Evolutionary conservation across 2,888 invertebrate species (phyloP).

Genomic region (Teinopalpus imperialis): DNA sequence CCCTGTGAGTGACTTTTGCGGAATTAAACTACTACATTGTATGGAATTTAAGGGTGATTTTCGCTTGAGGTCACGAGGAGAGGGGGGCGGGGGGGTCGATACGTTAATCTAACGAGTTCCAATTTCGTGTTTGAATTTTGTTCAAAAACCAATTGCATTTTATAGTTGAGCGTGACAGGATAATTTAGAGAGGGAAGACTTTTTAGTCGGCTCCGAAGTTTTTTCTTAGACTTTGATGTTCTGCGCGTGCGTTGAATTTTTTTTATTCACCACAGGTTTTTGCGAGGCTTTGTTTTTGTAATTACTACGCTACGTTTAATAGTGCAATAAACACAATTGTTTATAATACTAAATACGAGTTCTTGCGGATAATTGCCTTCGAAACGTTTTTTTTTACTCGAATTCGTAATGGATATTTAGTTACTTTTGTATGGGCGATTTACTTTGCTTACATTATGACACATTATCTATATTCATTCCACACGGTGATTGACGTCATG

Average conservation of each 20-base stretch:
- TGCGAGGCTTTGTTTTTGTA: constrained; percentile 52
- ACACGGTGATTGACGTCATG: too few species aligned
- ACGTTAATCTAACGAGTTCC: constrained; percentile 68
- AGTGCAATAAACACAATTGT: constrained; percentile 60
- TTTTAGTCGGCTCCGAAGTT: constrained; percentile 46
- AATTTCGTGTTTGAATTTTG: constrained; percentile 58
- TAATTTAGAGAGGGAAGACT: constrained; percentile 76
- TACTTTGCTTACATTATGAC: too few species aligned
- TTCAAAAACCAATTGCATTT: constrained; percentile 76
- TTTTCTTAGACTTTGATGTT: constrained; percentile 37
- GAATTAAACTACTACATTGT: constrained; percentile 24
- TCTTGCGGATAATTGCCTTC: constrained; percentile 58
- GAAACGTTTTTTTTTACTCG: constrained; percentile 43
- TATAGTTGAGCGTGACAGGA: constrained; percentile 80
- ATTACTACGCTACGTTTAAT: constrained; percentile 55
- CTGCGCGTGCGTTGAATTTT: constrained; percentile 62
- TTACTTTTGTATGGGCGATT: constrained; percentile 30
- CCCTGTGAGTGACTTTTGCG: constrained; percentile 38
- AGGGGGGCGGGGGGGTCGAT: constrained; percentile 19
- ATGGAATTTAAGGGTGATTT: constrained; percentile 28
- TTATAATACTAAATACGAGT: constrained; percentile 43
- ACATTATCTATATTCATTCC: too few species aligned
- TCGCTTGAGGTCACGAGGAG: constrained; percentile 10
- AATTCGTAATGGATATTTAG: constrained; percentile 42
- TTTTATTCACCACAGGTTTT: constrained; percentile 50